Base-by-base conservation (phyloP, 1,140 invertebrate species). In the Caenorhabditis tropicalis region DNA sequence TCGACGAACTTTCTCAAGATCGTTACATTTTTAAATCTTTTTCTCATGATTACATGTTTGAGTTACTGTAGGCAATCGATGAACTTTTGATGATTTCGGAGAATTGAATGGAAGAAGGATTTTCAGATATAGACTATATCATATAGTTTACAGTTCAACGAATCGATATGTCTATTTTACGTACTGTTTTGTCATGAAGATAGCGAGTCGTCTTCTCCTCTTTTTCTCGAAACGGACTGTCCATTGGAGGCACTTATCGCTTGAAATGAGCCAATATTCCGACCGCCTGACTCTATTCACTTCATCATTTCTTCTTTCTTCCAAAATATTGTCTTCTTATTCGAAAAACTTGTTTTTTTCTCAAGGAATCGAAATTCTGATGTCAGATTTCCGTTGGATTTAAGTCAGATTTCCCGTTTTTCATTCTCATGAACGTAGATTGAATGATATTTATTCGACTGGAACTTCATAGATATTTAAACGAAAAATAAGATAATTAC, bases 261-360 rank as follows among this genome's bases (percentile, higher is more conserved):
- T 43, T 10, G 65, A 74, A 74, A 74, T 74, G 65, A 74, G 65
- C 65, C 65, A 74, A 74, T 74, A 33, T 16, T 74, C n/a, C 65
- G 65, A 74, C 65, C 65, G 65, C 65, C 65, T 74, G 65, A 74
- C 65, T 74, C 65, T 74, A 74, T 36, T 74, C 65, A 74, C 65
- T 74, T 31, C 65, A 43, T 43, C 33, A 9, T 74, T 74, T 43
- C 65, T 43, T 74, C 65, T 70, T 39, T n/a, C 19, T 51, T 51
- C 49, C n/a, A 6, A 16, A 1, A 19, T 51, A n/a, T 51, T 36
- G 7, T 65, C 29, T 43, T 74, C 60, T 70, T 70, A 70, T 70
- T 70, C n/a, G 4, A 7, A 39, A 70, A 36, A 31, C 7, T 36
- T 19, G 31, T 70, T 70, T 70, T 33, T 70, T 70, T 70, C n/a